phyloP scores from a whole-genome alignment of 2,888 invertebrate species.

The Dolichomitus sp. region DNA sequence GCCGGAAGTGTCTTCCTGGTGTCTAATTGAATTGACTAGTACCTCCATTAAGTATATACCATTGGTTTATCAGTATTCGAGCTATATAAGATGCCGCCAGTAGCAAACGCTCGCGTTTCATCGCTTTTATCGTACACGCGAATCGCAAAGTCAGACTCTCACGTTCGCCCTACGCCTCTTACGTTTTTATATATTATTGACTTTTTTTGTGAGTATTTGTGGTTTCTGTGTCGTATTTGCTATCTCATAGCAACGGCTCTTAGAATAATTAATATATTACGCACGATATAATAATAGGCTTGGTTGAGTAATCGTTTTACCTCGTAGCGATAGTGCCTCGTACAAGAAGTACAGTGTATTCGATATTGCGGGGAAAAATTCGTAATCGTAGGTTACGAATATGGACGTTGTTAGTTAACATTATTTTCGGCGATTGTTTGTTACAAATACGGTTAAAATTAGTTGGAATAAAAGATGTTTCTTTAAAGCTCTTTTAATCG shows the following conservation, averaged over 20 bases:
- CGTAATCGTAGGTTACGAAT: background rate
- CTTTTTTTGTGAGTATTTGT: slow-evolving; percentile 56
- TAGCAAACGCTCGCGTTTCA: slow-evolving; percentile 23
- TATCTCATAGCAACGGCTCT: slow-evolving; percentile 56
- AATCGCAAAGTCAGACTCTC: slow-evolving; percentile 66
- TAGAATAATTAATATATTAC: slow-evolving; percentile 47
- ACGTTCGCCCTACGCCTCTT: slow-evolving; percentile 56
- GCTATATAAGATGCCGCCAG: slow-evolving; percentile 19
- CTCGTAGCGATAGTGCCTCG: slow-evolving; percentile 40
- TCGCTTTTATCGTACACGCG: slow-evolving; percentile 48
- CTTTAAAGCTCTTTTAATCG: background rate
- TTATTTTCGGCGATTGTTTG: slow-evolving; percentile 43
- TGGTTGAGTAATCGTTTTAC: slow-evolving; percentile 34
- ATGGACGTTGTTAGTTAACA: slow-evolving; percentile 47
- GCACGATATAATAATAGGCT: slow-evolving; percentile 38
- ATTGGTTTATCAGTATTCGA: slow-evolving; percentile 28
- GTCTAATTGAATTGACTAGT: slow-evolving; percentile 82
- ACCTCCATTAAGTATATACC: slow-evolving; percentile 69
- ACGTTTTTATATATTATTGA: slow-evolving; percentile 59
- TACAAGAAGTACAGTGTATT: slow-evolving; percentile 63
- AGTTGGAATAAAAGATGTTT: background rate
- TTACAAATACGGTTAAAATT: slow-evolving; percentile 7
- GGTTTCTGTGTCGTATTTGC: slow-evolving; percentile 35
- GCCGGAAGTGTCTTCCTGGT: slow-evolving; percentile 76
- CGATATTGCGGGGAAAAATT: slow-evolving; percentile 55